Conservation (phyloP, 30 jellyfish, hydroid and myxozoan genomes). For the Calvadosia cruxmelitensis region DNA sequence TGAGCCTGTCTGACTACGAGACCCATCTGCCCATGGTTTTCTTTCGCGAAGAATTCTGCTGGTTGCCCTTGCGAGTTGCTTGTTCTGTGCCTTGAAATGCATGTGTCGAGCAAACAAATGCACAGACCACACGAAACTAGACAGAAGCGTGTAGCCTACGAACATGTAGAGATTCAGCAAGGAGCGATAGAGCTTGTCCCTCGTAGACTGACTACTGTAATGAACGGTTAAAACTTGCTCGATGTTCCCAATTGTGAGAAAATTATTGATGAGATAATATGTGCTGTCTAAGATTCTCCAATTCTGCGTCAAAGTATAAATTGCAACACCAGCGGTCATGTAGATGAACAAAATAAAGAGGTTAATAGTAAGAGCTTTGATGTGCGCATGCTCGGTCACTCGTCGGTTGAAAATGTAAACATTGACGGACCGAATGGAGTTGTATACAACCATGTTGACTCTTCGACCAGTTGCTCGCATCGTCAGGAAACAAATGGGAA, state of each 20-base stretch:
- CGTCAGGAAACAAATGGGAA: constrained; percentile 71
- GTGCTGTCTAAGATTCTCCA: constrained; percentile 62
- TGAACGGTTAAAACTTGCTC: constrained; percentile 46
- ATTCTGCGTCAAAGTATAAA: constrained; percentile 64
- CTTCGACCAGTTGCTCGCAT: constrained; percentile 99
- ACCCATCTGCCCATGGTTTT: constrained; percentile 91
- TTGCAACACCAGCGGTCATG: constrained; percentile 31
- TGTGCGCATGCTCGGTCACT: constrained; percentile 71
- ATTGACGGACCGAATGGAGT: constrained; percentile 73
- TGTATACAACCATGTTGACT: constrained; percentile 60
- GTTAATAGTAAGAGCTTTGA: constrained; percentile 69
- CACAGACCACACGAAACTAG: constrained; percentile 88
- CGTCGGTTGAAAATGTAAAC: constrained; percentile 80
- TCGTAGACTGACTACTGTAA: constrained; percentile 37
- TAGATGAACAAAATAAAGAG: constrained; percentile 39
- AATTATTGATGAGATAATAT: constrained; percentile 47
- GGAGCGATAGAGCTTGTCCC: constrained; percentile 62
- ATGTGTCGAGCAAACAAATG: constrained; percentile 94
- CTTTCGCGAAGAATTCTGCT: not conserved
- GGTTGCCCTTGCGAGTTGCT: constrained; percentile 54
- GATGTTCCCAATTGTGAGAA: constrained; percentile 71
- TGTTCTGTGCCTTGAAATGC: constrained; percentile 97
- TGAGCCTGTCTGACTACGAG: constrained; percentile 81
- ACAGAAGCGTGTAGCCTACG: constrained; percentile 60
- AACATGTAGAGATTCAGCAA: constrained; percentile 51